Evolutionary conservation across 2,888 invertebrate genomes (phyloP).

Genomic region (Stenoptilia bipunctidactyla): DNA sequence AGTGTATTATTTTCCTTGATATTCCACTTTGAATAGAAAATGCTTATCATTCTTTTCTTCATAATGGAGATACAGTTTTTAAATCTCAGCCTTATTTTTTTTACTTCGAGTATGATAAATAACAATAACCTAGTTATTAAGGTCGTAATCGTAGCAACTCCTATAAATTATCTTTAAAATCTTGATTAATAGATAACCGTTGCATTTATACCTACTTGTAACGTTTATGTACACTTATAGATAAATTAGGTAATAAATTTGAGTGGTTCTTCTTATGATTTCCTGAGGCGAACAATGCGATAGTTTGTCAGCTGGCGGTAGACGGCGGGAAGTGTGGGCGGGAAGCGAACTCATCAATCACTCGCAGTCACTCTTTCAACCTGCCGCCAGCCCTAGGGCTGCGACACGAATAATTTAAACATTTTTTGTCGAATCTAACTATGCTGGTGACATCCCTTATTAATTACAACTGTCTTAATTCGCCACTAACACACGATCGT

Average conservation of each 20-base stretch:
- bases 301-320: constrained; percentile 59
- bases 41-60: too few species aligned
- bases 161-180: constrained; percentile 17
- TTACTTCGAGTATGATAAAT: too few species aligned
- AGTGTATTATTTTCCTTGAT: constrained; percentile 45
- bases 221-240: background rate
- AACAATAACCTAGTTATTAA: too few species aligned
- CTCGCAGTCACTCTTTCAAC: constrained; percentile 66
- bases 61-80: too few species aligned
- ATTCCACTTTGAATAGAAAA: too few species aligned
- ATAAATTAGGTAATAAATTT: constrained; percentile 39
- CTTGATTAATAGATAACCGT: constrained; percentile 22
- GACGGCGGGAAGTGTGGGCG: constrained; percentile 52
- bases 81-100: too few species aligned
- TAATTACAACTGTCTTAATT: background rate
- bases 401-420: constrained; percentile 43
- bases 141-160: too few species aligned
- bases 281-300: constrained; percentile 43
- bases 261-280: constrained; percentile 44
- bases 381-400: constrained; percentile 52
- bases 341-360: constrained; percentile 58
- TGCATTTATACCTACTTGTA: background rate
- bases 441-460: background rate
- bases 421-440: constrained; percentile 32
- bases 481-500: background rate